Percentiles rank a stretch among this genome's conserved stretches.
Conservation (phyloP, 2,113 vertebrate species). For the Bucco capensis region DNA sequence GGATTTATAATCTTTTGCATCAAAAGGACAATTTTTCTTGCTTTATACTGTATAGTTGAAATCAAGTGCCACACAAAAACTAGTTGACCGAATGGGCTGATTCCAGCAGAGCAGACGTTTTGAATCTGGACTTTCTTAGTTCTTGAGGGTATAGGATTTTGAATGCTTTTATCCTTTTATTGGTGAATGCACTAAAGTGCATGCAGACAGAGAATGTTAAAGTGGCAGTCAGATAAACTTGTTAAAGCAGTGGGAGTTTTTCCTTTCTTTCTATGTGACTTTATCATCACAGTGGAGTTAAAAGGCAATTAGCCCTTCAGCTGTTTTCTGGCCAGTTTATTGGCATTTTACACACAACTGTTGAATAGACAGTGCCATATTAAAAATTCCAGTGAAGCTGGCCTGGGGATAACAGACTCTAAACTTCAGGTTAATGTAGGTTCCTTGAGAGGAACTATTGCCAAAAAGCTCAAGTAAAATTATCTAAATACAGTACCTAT, state of each 20-base stretch:
- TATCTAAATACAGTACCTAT: slow-evolving; percentile 65
- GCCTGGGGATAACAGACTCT: slow-evolving; percentile 69
- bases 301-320: slow-evolving; percentile 80
- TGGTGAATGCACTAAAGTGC: slow-evolving; percentile 75
- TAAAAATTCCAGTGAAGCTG: slow-evolving; percentile 74
- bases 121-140: slow-evolving; percentile 64
- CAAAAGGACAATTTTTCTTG: not conserved
- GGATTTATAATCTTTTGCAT: slow-evolving; percentile 18
- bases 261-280: slow-evolving; percentile 73
- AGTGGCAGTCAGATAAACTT: slow-evolving; percentile 79
- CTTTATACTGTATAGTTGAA: not conserved
- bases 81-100: slow-evolving; percentile 23
- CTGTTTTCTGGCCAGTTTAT: slow-evolving; percentile 77
- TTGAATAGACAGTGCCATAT: slow-evolving; percentile 75
- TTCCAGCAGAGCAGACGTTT: slow-evolving; percentile 62
- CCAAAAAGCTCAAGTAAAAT: slow-evolving; percentile 66
- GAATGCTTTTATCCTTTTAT: slow-evolving; percentile 78
- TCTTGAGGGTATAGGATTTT: slow-evolving; percentile 47
- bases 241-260: slow-evolving; percentile 80
- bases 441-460: slow-evolving; percentile 58
- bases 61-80: not conserved
- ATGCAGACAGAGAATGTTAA: slow-evolving; percentile 78
- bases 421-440: slow-evolving; percentile 55
- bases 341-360: slow-evolving; percentile 77
- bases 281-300: slow-evolving; percentile 78